Base-by-base conservation (phyloP, 2,113 vertebrate genomes). In the Forbesichthys papilliferus region DNA sequence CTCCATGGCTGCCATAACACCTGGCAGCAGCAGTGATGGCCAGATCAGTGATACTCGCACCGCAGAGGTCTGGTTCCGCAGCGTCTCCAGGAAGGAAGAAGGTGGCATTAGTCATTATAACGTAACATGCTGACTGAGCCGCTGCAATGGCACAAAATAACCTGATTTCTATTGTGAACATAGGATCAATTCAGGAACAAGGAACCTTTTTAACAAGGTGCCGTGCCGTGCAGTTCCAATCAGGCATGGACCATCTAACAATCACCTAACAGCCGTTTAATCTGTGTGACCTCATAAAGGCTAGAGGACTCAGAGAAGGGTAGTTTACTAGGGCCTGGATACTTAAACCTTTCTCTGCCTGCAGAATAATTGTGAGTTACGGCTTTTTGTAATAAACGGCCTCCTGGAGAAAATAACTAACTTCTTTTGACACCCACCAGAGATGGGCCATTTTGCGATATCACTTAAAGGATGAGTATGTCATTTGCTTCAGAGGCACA, bases 181-280 rank as follows among this genome's bases (percentile, higher is more conserved):
- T 6, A 42, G 36, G 36, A 42, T 42, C 36, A 42, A 8, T 42
- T 42, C 36, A 42, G 14, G 49, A 54, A 34, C 11, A 4, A 8
- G 67, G 67, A 13, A 5, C 59, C 10, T 73, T 77, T 69, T 69
- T 80, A 74, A 71, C 16, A 12, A 61, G 62, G 70, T 34, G 64
- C 70, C 67, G 64, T 27, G 27, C 12, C 12, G 6, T 59, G 55
- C 72, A 54, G 69, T 62, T 70, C 61, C 52, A 69, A 71, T 74
- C 62, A 78, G 67, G 71, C 56, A 74, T 3, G 5, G 66, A 59
- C 49, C 72, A 82, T 80, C 27, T 27, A 27, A 27, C 61, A 73
- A 68, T 77, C 46, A 77, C 27, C 69, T 73, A 69, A 73, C 64
- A 75, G 80, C 55, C 62, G 0, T 78, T 78, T 81, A 34, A 75